These are phyloP conservation scores for Terebella lapidaria DNA, from an alignment of 2,888 invertebrate species.

Conservation along the genomic window DNA sequence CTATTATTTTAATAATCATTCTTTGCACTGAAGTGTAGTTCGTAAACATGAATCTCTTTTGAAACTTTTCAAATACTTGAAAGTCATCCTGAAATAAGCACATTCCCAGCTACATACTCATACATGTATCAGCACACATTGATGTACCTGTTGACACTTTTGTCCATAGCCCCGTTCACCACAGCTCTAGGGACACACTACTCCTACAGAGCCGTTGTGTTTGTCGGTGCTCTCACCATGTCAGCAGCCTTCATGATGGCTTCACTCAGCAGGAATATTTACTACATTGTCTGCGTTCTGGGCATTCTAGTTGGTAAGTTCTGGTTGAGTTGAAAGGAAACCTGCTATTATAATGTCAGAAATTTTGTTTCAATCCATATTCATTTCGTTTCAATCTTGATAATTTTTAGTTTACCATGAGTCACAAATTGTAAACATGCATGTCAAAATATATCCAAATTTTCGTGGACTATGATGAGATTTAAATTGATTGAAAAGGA, in stretches of 20 bases:
- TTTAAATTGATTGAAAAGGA: no score
- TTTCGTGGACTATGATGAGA: no score
- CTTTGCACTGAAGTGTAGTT: no score
- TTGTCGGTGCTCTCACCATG: neutral
- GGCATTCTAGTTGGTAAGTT: neutral
- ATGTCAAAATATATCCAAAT: neutral
- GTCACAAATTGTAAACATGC: neutral
- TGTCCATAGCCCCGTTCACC: neutral
- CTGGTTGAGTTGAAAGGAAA: no score
- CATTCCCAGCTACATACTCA: no score
- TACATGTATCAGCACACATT: no score
- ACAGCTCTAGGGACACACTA: neutral
- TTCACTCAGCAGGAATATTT: neutral
- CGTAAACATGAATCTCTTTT: no score
- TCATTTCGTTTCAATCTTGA: neutral
- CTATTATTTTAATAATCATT: no score
- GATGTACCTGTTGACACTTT: no score
- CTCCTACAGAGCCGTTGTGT: neutral
- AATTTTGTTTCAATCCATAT: neutral
- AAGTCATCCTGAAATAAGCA: no score
- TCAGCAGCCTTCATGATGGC: neutral
- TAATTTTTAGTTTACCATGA: neutral
- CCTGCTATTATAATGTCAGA: no score
- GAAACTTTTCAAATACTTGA: no score
- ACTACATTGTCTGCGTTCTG: neutral